Base-by-base conservation (phyloP, 2,888 invertebrate species). In the Rotaria macrura region DNA sequence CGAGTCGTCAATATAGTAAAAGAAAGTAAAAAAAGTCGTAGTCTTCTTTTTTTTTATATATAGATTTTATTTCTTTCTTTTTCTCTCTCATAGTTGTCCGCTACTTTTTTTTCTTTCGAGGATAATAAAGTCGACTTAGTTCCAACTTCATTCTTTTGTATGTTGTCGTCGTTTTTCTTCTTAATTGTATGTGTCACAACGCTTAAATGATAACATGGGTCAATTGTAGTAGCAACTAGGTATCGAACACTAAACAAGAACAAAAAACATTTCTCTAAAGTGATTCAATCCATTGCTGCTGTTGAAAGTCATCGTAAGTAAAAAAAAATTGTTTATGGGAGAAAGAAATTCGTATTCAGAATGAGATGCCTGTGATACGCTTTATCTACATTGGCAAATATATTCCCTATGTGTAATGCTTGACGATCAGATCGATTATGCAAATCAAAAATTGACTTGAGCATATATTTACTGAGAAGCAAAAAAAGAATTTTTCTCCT, bases 371-470 rank as follows among this genome's bases (percentile, higher is more conserved):
- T 34, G n/a, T n/a, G 65, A 65, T 65, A 65, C 34, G 65, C 34
- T 34, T 65, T 65, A 65, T 65, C 65, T 65, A 38, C 65, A 65
- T 65, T 65, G 34, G 65, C 20, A 65, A 65, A 65, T 65, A 65
- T 65, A 65, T 65, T 65, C 34, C 65, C 14, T 65, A 34, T 65
- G 65, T 65, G 65, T 65, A 34, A 65, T 65, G 65, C 65, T 65
- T 65, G 65, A 65, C 14, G 65, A 65, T 34, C 65, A 65, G 65
- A 65, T 65, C 65, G 65, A 65, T 65, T 65, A 65, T 65, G 65
- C 65, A 65, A 65, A 65, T 65, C 34, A 65, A 17, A 65, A 34
- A 65, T 65, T 29, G 34, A 65, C 65, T 65, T 7, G 34, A 34
- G 65, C 20, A 38, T 65, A 65, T 65, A 65, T 65, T 65, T 65